These are phyloP conservation scores for Platycheirus albimanus DNA, from an alignment of 2,888 invertebrate species.

Conservation along the genomic window DNA sequence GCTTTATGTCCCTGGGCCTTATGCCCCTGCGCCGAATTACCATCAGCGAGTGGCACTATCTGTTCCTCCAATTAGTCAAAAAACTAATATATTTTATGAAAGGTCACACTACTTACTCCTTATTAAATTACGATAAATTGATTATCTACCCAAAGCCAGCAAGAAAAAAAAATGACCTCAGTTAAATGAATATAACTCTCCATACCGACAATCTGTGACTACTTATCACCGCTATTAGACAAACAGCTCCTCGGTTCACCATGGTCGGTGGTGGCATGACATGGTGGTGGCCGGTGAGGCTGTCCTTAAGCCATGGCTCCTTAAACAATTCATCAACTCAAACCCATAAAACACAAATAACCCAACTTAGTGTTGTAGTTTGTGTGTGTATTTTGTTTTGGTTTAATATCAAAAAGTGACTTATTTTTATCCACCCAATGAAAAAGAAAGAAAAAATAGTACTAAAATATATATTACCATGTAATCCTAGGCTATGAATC, in stretches of 20 bases:
- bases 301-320: slow-evolving; percentile 13
- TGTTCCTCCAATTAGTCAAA: too few relatives aligned
- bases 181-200: neutral
- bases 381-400: slow-evolving; percentile 5
- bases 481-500: slow-evolving; percentile 52
- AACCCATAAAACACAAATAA: slow-evolving; percentile 4
- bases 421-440: slow-evolving; percentile 47
- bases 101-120: too few relatives aligned
- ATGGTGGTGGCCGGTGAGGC: too few relatives aligned
- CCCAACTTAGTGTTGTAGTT: neutral
- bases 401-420: slow-evolving; percentile 33
- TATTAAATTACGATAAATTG: neutral
- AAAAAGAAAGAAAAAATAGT: slow-evolving; percentile 27
- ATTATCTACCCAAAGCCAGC: neutral
- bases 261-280: too few relatives aligned
- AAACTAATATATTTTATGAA: neutral
- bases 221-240: slow-evolving; percentile 45
- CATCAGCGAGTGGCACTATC: too few relatives aligned
- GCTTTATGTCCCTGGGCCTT: too few relatives aligned
- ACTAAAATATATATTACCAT: slow-evolving; percentile 63
- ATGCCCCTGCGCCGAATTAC: too few relatives aligned
- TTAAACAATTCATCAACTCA: slow-evolving; percentile 37
- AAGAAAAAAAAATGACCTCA: too few relatives aligned
- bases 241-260: neutral
- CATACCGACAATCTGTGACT: slow-evolving; percentile 17